Conservation (phyloP, 2,797 vertebrate species). For the Chrosomus eos region DNA sequence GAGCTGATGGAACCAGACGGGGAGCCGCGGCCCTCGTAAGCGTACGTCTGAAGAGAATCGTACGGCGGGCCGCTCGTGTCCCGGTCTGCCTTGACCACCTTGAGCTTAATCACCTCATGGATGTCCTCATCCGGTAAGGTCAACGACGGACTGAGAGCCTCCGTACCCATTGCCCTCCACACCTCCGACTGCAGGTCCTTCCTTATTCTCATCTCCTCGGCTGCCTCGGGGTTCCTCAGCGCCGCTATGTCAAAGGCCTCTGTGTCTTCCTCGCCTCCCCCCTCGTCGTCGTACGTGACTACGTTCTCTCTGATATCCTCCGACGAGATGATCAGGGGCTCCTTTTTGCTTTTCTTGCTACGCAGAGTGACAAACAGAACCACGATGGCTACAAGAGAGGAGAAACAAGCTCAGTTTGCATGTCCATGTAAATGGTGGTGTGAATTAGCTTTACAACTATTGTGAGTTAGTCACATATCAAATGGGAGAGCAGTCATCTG, state of each 20-base stretch:
- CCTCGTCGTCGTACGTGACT: slow-evolving; percentile 92
- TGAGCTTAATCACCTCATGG: slow-evolving; percentile 85
- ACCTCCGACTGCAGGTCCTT: slow-evolving; percentile 78
- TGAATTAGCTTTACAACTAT: slow-evolving; percentile 17
- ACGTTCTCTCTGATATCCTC: slow-evolving; percentile 93
- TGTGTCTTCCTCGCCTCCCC: slow-evolving; percentile 91
- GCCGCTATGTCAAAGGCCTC: slow-evolving; percentile 93
- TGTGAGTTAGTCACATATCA: not conserved
- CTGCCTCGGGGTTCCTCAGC: slow-evolving; percentile 85
- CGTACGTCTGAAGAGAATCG: slow-evolving; percentile 92
- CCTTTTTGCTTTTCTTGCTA: slow-evolving; percentile 85
- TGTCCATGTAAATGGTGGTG: slow-evolving; percentile 1
- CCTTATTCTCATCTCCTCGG: slow-evolving; percentile 80
- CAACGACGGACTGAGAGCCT: slow-evolving; percentile 68
- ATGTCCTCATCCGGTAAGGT: slow-evolving; percentile 81
- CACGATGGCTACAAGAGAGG: slow-evolving; percentile 80
- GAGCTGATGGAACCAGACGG: slow-evolving; percentile 90
- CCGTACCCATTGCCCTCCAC: slow-evolving; percentile 19
- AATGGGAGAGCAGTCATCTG: slow-evolving; percentile 28
- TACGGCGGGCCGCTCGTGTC: slow-evolving; percentile 88
- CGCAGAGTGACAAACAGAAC: slow-evolving; percentile 89
- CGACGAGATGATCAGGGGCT: slow-evolving; percentile 89
- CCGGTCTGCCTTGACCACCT: slow-evolving; percentile 83
- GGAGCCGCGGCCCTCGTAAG: slow-evolving; percentile 90
- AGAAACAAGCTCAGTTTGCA: slow-evolving; percentile 8